Evolutionary conservation across 2,797 vertebrate genomes (phyloP).

Genomic region (Sebastes variabilis): DNA sequence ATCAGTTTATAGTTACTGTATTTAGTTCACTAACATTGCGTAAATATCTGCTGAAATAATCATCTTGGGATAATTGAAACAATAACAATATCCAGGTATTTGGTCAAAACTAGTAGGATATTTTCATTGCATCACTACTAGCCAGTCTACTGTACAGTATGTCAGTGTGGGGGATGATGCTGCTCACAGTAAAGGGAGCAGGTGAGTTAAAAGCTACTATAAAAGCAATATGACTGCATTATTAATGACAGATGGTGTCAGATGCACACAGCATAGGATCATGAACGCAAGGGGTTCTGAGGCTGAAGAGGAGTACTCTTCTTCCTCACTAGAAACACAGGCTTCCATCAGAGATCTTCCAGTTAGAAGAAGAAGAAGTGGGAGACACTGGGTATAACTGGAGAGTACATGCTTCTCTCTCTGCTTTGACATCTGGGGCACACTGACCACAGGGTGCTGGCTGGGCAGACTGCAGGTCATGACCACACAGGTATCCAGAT

Average conservation of each 20-base stretch:
- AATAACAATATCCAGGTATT: background rate
- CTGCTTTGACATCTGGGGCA: constrained; percentile 20
- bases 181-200: constrained; percentile 11
- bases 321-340: background rate
- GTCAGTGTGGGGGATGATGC: background rate
- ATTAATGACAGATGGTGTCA: constrained; percentile 54
- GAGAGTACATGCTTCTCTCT: background rate
- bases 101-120: background rate
- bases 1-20: background rate
- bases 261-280: constrained; percentile 23
- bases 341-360: background rate
- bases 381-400: constrained; percentile 4
- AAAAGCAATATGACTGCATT: constrained; percentile 49
- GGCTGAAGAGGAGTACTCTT: constrained; percentile 2
- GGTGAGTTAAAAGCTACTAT: constrained; percentile 46
- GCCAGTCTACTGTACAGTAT: background rate
- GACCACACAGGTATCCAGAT: background rate
- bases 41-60: background rate
- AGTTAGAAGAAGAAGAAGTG: background rate
- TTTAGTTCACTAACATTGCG: background rate
- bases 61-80: background rate
- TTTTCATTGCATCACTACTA: background rate
- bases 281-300: background rate
- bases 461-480: constrained; percentile 38
- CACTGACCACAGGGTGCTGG: constrained; percentile 12